Evolutionary conservation across 2,113 vertebrate genomes (phyloP).

Genomic region (Calidris pugnax): DNA sequence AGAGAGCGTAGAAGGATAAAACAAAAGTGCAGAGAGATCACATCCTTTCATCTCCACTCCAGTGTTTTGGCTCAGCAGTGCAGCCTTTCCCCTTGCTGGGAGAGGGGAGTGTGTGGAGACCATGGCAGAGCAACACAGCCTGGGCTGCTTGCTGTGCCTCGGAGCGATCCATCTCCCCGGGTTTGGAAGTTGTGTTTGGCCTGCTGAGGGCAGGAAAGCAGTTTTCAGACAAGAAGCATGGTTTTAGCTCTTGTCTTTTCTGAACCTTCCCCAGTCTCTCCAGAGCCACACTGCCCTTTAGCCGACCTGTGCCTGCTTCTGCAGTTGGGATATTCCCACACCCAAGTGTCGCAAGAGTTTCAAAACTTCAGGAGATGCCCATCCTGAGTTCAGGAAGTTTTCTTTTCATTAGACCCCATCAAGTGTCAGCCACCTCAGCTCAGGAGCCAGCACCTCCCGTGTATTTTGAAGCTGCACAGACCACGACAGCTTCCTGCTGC

Average conservation of each 20-base stretch:
- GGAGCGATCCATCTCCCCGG: neutral
- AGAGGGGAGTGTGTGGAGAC: neutral
- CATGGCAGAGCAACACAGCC: rapidly evolving
- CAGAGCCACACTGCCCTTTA: neutral
- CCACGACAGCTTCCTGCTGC: neutral
- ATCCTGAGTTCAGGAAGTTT: neutral
- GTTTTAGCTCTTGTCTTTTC: neutral
- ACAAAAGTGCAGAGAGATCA: neutral
- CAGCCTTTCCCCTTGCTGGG: neutral
- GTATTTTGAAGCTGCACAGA: rapidly evolving
- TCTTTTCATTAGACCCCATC: neutral
- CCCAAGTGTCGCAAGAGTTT: neutral
- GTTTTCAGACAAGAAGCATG: neutral
- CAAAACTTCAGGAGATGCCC: neutral
- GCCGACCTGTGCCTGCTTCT: neutral
- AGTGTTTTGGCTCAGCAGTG: neutral
- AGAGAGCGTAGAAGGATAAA: neutral
- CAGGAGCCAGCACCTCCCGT: rapidly evolving
- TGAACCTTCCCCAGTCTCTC: neutral
- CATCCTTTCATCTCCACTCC: neutral
- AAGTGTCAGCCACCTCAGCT: rapidly evolving
- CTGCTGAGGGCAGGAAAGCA: neutral
- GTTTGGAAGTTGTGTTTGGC: neutral
- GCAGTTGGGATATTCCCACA: neutral
- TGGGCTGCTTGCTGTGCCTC: neutral